Percentiles rank a stretch among this genome's conserved stretches.
phyloP scores from a whole-genome alignment of 1,140 invertebrate species.

The Hestina assimilis region DNA sequence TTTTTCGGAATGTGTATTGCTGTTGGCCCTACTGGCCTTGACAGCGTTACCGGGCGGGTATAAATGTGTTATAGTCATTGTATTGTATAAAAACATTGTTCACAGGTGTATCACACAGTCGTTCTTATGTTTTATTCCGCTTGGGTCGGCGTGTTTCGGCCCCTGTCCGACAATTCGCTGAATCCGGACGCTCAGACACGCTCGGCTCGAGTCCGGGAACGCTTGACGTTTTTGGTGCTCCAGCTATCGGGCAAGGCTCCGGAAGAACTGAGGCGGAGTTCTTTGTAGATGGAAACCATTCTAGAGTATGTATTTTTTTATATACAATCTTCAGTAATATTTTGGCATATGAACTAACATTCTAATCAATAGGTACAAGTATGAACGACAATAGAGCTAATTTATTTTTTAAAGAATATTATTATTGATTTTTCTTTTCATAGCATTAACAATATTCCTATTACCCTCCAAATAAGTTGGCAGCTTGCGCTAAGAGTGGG shows the following conservation, averaged over 20 bases:
- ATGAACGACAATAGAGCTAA: no score
- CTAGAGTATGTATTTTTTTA: slow-evolving; percentile 79
- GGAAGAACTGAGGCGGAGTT: slow-evolving; percentile 89
- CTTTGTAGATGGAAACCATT: slow-evolving; percentile 95
- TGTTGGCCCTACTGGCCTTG: no score
- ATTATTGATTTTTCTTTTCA: no score
- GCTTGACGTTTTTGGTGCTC: slow-evolving; percentile 90
- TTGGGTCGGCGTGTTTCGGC: slow-evolving; percentile 85
- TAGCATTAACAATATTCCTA: no score
- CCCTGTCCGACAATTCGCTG: slow-evolving; percentile 89
- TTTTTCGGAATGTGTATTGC: no score
- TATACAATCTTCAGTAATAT: no score
- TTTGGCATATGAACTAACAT: no score
- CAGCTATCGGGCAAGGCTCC: slow-evolving; percentile 86
- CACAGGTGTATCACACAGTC: slow-evolving; percentile 91
- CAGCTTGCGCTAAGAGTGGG: no score
- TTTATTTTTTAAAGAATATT: no score
- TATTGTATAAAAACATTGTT: slow-evolving; percentile 37
- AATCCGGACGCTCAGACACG: slow-evolving; percentile 76
- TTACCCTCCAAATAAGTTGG: no score
- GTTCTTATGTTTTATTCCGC: slow-evolving; percentile 88
- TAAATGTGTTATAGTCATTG: background rate
- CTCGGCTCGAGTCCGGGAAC: slow-evolving; percentile 76
- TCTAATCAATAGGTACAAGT: no score
- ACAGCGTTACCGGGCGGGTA: no score